phyloP scores from a whole-genome alignment of 2,888 invertebrate genomes.

The Macaria liturata region DNA sequence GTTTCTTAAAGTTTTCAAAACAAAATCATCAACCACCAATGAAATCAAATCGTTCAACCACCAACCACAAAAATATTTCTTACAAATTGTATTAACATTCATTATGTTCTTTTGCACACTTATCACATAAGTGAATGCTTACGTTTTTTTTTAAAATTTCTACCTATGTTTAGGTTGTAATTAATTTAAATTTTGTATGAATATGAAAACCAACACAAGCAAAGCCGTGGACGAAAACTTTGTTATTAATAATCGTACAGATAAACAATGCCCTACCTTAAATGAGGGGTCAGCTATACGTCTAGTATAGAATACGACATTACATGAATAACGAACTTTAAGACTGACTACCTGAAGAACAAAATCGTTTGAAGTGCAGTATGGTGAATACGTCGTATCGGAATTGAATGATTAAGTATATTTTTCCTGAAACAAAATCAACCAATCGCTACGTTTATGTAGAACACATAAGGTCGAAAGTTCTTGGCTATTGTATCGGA shows the following conservation, averaged over 20 bases:
- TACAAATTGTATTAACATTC: no score
- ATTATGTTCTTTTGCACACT: no score
- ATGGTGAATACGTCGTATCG: conserved; percentile 38
- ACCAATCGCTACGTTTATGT: conserved; percentile 18
- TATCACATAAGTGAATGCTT: no score
- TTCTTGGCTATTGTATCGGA: conserved; percentile 39
- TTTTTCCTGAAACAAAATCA: conserved; percentile 50
- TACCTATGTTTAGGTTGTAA: no score
- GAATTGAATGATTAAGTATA: conserved; percentile 35
- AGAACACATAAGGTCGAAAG: conserved; percentile 40
- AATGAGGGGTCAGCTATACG: conserved; percentile 73
- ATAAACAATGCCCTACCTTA: conserved; percentile 82
- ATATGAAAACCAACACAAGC: no score
- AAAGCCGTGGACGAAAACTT: no score
- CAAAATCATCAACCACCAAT: no score
- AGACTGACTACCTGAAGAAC: conserved; percentile 16
- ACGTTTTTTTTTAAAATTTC: no score
- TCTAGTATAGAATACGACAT: conserved; percentile 34
- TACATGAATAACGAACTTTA: conserved; percentile 30
- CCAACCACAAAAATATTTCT: no score
- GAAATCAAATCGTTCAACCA: no score
- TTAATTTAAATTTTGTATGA: no score
- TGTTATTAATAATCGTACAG: conserved; percentile 59
- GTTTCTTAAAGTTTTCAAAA: no score
- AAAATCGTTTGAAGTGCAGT: neutral